These are phyloP conservation scores for Pseudomyrmex gracilis DNA, from an alignment of 1,140 invertebrate species.

Conservation along the genomic window DNA sequence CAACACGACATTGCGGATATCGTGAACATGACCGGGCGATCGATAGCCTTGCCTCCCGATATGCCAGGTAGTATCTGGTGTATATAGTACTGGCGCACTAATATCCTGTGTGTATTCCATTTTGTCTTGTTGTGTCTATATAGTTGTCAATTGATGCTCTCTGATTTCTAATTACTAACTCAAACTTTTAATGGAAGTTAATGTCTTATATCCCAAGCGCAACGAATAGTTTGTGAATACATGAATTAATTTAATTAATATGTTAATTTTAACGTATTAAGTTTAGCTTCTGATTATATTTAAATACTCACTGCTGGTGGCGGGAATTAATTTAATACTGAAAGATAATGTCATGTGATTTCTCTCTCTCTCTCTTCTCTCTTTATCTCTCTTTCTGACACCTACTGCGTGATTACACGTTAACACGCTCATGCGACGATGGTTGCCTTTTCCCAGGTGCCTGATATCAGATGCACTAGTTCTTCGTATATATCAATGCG, in stretches of 20 bases:
- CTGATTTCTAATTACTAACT: too few relatives aligned
- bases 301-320: background rate
- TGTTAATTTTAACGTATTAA: too few relatives aligned
- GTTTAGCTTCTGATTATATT: background rate
- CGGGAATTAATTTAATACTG: slow-evolving; percentile 16
- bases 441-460: slow-evolving; percentile 46
- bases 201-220: too few relatives aligned
- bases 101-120: slow-evolving; percentile 2
- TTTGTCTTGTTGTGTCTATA: background rate
- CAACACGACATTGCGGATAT: slow-evolving; percentile 34
- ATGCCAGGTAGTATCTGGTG: background rate
- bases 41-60: slow-evolving; percentile 19
- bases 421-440: background rate
- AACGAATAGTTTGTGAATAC: too few relatives aligned
- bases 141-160: too few relatives aligned
- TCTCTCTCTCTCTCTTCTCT: too few relatives aligned
- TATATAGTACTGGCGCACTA: background rate
- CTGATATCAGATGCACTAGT: background rate
- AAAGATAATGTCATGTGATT: background rate
- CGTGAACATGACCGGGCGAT: background rate
- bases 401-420: background rate
- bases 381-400: too few relatives aligned
- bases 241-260: too few relatives aligned
- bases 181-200: too few relatives aligned
- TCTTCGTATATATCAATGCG: too few relatives aligned